Evolutionary conservation across 2,797 vertebrate genomes (phyloP).

Genomic region (Salarias fasciatus): DNA sequence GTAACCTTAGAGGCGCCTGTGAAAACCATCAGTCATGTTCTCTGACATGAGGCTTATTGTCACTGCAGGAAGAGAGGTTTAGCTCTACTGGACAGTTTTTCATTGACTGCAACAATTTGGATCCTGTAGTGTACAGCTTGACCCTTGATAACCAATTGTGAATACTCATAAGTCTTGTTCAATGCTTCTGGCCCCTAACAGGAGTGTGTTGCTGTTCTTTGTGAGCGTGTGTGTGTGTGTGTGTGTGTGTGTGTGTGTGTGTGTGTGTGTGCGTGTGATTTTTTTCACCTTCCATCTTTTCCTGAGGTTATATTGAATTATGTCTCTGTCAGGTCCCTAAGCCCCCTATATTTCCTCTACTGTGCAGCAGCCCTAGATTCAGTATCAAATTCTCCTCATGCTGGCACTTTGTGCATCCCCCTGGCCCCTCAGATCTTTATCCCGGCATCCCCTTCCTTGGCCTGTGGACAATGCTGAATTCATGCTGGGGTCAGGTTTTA

Average conservation of each 20-base stretch:
- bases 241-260: too few species aligned
- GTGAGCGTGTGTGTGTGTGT: conserved; percentile 39
- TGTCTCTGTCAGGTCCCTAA: conserved; percentile 84
- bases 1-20: conserved; percentile 59
- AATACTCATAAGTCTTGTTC: conserved; percentile 65
- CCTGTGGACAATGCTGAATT: conserved; percentile 68
- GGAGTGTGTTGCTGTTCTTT: conserved; percentile 36
- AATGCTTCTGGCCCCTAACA: conserved; percentile 37
- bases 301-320: conserved; percentile 83
- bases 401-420: conserved; percentile 77
- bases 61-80: conserved; percentile 38
- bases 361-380: conserved; percentile 75
- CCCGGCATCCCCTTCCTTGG: conserved; percentile 64
- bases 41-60: conserved; percentile 63
- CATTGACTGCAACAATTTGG: conserved; percentile 69
- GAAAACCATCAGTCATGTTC: conserved; percentile 65
- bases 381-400: conserved; percentile 81
- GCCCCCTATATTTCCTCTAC: conserved; percentile 81
- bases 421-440: conserved; percentile 75
- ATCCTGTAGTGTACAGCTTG: conserved; percentile 63
- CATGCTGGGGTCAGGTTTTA: conserved; percentile 71
- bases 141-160: conserved; percentile 71
- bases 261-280: too few species aligned
- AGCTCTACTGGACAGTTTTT: conserved; percentile 54
- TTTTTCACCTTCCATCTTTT: conserved; percentile 66